Evolutionary conservation across 2,888 invertebrate species (phyloP).

Genomic region (Meghimatium bilineatum): DNA sequence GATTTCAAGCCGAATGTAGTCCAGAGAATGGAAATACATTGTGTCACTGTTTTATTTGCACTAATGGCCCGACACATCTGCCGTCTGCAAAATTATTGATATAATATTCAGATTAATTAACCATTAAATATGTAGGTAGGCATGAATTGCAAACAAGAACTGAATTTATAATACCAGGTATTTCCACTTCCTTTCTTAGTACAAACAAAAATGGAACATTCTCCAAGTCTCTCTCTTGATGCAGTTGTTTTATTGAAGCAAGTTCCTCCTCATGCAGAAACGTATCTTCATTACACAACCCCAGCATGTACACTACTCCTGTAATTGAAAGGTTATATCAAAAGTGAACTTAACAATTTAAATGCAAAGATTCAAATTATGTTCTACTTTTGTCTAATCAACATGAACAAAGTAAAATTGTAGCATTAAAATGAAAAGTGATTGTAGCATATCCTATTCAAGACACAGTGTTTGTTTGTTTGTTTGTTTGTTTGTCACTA

Average conservation of each 20-base stretch:
- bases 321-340: neutral
- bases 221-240: constrained; percentile 39
- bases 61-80: no score
- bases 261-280: constrained; percentile 21
- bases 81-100: no score
- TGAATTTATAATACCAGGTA: neutral
- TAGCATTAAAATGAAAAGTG: no score
- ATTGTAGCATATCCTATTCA: no score
- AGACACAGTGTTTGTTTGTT: no score
- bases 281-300: neutral
- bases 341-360: neutral
- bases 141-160: no score
- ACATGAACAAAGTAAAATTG: neutral
- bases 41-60: no score
- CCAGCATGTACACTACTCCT: constrained; percentile 43
- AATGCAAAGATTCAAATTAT: neutral
- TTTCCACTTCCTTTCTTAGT: constrained; percentile 16
- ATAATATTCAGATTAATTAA: no score
- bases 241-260: constrained; percentile 7
- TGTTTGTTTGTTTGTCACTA: no score
- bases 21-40: no score
- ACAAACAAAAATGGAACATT: constrained; percentile 40
- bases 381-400: neutral
- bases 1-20: no score
- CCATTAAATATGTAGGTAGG: no score